phyloP scores from a whole-genome alignment of 2,888 invertebrate species.

The Diarsia rubi region DNA sequence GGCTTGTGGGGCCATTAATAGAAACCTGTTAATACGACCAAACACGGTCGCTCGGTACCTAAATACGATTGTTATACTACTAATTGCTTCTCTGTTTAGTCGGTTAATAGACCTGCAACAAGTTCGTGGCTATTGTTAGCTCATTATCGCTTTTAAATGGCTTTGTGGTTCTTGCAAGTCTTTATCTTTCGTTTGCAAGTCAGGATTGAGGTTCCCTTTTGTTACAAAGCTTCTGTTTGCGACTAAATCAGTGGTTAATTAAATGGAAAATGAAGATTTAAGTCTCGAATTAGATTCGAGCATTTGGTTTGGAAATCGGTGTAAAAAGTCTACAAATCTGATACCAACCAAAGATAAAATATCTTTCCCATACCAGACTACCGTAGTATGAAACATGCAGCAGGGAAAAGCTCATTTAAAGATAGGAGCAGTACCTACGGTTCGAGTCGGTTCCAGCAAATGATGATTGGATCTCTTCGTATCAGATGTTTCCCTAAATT shows the following conservation, averaged over 20 bases:
- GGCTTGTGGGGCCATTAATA: slow-evolving; percentile 55
- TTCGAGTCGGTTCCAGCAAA: slow-evolving; percentile 6
- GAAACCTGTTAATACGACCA: slow-evolving; percentile 49
- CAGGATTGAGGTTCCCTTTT: neutral
- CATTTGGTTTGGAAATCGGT: neutral
- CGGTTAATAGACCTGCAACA: slow-evolving; percentile 62
- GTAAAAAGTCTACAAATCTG: neutral
- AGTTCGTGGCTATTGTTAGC: slow-evolving; percentile 61
- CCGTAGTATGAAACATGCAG: neutral
- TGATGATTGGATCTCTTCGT: slow-evolving; percentile 22
- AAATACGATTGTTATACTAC: slow-evolving; percentile 52
- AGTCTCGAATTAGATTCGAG: neutral
- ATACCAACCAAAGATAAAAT: neutral
- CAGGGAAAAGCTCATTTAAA: slow-evolving; percentile 5
- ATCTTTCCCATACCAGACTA: neutral
- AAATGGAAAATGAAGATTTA: neutral
- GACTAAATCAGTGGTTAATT: neutral
- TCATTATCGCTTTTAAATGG: slow-evolving; percentile 57
- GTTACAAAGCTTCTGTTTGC: slow-evolving; percentile 1
- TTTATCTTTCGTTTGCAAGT: slow-evolving; percentile 17
- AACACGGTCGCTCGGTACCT: slow-evolving; percentile 38
- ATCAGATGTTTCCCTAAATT: slow-evolving; percentile 14
- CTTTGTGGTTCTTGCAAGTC: slow-evolving; percentile 20
- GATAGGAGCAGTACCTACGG: neutral
- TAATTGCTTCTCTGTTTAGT: slow-evolving; percentile 61